Conservation (phyloP, 2,888 invertebrate species). For the Calameuta pallipes region DNA sequence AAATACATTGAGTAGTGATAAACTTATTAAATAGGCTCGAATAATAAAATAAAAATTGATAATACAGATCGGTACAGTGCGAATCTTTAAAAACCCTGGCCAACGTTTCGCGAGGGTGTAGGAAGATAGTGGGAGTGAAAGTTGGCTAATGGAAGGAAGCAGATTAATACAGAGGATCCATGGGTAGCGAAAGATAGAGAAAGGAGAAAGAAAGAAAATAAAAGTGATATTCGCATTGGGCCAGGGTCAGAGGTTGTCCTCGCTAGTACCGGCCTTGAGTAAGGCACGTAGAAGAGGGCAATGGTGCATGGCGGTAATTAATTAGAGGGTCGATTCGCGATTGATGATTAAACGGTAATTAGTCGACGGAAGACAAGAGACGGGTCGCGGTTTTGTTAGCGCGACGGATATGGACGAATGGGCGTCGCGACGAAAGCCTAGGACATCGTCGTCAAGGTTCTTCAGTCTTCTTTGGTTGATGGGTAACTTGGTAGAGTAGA, state of each 20-base stretch:
- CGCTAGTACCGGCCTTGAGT: not conserved
- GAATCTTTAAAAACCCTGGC: not conserved
- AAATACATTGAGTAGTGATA: not conserved
- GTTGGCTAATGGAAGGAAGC: not conserved
- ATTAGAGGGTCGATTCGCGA: not conserved
- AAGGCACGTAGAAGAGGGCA: not conserved
- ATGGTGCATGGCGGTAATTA: not conserved
- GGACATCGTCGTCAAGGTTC: slow-evolving; percentile 54
- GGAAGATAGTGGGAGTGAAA: not conserved
- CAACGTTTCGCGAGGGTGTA: not conserved
- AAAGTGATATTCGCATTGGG: not conserved
- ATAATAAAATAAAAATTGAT: not conserved
- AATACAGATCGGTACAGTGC: not conserved
- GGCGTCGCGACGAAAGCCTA: not conserved
- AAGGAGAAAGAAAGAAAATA: not conserved
- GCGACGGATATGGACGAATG: not conserved
- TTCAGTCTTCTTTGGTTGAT: slow-evolving; percentile 72
- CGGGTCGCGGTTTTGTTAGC: not conserved
- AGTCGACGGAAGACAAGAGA: slow-evolving; percentile 40
- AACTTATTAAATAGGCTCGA: not conserved
- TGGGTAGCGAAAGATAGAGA: not conserved
- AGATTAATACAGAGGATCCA: not conserved
- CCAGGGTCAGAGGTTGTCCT: not conserved
- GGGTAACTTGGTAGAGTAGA: slow-evolving; percentile 67
- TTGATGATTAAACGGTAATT: slow-evolving; percentile 54